Percentiles rank a stretch among this genome's conserved stretches.
Conservation (phyloP, 2,888 invertebrate genomes). For the Eristalinus sepulchralis region DNA sequence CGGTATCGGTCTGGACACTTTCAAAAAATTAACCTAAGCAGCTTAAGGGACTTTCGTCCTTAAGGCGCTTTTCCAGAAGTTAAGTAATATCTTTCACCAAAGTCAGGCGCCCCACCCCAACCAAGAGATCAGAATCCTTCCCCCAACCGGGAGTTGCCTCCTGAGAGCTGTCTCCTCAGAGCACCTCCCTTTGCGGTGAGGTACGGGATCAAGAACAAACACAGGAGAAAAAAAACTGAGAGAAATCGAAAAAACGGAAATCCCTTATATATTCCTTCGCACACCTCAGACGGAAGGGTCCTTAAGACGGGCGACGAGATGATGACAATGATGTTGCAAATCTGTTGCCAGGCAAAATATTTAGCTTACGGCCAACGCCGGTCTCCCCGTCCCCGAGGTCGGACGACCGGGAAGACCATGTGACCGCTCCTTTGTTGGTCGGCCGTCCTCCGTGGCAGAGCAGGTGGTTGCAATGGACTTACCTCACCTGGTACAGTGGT, state of each 20-base stretch:
- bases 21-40: conserved; percentile 45
- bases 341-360: conserved; percentile 68
- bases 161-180: neutral
- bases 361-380: conserved; percentile 62
- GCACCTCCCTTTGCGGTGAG: neutral
- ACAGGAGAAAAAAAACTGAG: neutral
- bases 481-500: conserved; percentile 46
- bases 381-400: conserved; percentile 46
- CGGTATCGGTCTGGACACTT: conserved; percentile 25
- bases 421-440: conserved; percentile 12
- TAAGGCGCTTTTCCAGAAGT: neutral
- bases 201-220: conserved; percentile 40
- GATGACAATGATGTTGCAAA: conserved; percentile 69
- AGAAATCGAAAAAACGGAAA: conserved; percentile 29
- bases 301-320: conserved; percentile 36
- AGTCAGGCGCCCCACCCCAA: neutral
- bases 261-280: conserved; percentile 35
- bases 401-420: neutral
- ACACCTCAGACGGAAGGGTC: conserved; percentile 41
- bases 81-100: neutral
- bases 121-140: conserved; percentile 10
- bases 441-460: conserved; percentile 17
- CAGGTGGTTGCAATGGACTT: conserved; percentile 59
- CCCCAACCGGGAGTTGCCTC: conserved; percentile 3
- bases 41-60: conserved; percentile 28